Conservation (phyloP, 2,113 vertebrate species). For the Phycodurus eques region DNA sequence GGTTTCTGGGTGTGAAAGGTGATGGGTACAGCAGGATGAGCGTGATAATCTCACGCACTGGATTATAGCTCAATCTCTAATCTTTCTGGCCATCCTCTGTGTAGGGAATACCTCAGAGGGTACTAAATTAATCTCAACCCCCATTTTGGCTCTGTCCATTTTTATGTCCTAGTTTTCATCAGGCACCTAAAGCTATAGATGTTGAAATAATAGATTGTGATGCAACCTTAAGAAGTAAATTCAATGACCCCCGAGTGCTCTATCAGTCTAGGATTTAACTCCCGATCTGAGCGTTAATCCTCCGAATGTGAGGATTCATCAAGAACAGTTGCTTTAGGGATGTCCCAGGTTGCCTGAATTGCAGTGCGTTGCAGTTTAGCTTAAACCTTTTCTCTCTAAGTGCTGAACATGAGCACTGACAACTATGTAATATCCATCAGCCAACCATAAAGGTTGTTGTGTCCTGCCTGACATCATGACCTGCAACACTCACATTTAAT, state of each 20-base stretch:
- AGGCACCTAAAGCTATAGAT: conserved; percentile 37
- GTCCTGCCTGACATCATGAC: conserved; percentile 66
- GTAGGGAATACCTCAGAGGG: conserved; percentile 56
- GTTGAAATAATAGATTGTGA: conserved; percentile 58
- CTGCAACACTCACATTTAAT: conserved; percentile 70
- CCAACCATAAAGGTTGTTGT: conserved; percentile 61
- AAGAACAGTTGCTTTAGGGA: conserved; percentile 64
- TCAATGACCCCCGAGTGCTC: conserved; percentile 46
- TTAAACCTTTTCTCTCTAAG: conserved; percentile 25
- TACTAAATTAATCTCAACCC: conserved; percentile 11
- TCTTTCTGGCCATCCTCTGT: conserved; percentile 59
- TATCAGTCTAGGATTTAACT: conserved; percentile 62
- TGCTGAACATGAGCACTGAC: conserved; percentile 43
- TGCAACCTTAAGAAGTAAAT: conserved; percentile 48
- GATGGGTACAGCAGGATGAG: conserved; percentile 68
- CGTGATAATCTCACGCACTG: conserved; percentile 72
- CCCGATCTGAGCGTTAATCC: conserved; percentile 65
- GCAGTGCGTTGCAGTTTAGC: conserved; percentile 57
- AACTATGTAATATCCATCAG: conserved; percentile 54
- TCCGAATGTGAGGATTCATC: conserved; percentile 69
- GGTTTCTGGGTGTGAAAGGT: conserved; percentile 69
- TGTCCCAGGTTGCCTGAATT: conserved; percentile 61
- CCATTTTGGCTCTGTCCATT: conserved; percentile 62
- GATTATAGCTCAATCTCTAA: conserved; percentile 74
- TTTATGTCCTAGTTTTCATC: conserved; percentile 61